phyloP scores from a whole-genome alignment of 1,140 invertebrate genomes.

The Lepidurus couesii region DNA sequence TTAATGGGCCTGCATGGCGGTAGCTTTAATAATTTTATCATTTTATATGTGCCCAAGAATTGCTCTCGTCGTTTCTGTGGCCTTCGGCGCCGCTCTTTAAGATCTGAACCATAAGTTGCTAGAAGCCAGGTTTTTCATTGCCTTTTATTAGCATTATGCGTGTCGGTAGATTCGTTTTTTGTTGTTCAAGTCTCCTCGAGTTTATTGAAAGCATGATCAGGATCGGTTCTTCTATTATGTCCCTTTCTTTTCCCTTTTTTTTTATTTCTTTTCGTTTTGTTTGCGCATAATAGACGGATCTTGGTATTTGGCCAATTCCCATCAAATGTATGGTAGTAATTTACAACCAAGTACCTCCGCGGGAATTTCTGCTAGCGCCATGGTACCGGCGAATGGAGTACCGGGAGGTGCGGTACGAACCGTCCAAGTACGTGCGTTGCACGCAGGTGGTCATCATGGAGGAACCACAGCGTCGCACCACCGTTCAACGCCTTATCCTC shows the following conservation, averaged over 20 bases:
- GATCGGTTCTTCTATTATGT: not conserved
- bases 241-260: not conserved
- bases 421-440: not conserved
- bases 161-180: not conserved
- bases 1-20: constrained; percentile 20
- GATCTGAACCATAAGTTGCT: not conserved
- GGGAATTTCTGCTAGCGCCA: not conserved
- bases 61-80: not conserved
- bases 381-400: not conserved
- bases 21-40: constrained; percentile 22
- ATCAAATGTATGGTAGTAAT: not conserved
- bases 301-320: constrained; percentile 2
- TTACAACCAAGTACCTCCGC: not conserved
- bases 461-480: not conserved
- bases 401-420: not conserved
- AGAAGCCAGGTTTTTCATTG: not conserved
- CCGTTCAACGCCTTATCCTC: not conserved
- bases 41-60: not conserved
- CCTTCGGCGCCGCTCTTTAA: not conserved
- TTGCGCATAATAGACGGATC: not conserved
- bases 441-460: not conserved
- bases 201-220: not conserved
- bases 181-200: not conserved
- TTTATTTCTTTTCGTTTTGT: not conserved
- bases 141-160: not conserved